Evolutionary conservation across 2,888 invertebrate genomes (phyloP), one percentile per base, ranked within the genome.

Genomic region (Tenthredo scrophulariae): DNA sequence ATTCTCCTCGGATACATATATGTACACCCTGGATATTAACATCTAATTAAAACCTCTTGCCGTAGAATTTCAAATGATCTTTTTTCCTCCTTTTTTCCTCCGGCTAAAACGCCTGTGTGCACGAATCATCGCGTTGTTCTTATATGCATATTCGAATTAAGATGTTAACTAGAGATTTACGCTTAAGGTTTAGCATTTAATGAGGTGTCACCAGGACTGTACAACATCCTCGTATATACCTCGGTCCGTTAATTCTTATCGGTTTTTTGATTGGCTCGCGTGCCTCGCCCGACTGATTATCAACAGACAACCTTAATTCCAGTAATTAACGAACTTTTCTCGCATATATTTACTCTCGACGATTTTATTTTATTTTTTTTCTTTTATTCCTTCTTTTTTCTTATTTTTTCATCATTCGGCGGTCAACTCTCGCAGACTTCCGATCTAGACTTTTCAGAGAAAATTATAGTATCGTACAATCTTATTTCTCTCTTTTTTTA

Each of bases 251-350:
- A 88, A 91, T 91, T 91, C 90, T 90, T 90, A 91, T 90, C 89
- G 88, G 85, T 84, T 83, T 87, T 88, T 89, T 87, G 89, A 90
- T 90, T 89, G 89, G 89, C 88, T 91, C 89, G 90, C 90, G 90
- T 91, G 91, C 90, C 89, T 86, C 85, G 86, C 88, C 85, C 86
- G 89, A 62, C 62, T 80, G 87, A 90, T 89, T 89, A 90, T 88
- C 88, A 88, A 88, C 88, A 87, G 15, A 22, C 46, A 33, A 84
- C 88, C 88, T 90, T 91, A 89, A 90, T 90, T 88, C 62, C 26
- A 84, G 84, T 84, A 84, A 84, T 84, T 84, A 84, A 84, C 84
- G 50, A 75, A 77, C 43, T 77, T 67, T 84, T 33, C 40, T 80
- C 62, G 80, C 80, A 80, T 80, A 80, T 80, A 80, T 62, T 80